These are phyloP conservation scores for Ips typographus DNA, from an alignment of 1,140 invertebrate species.

Conservation along the genomic window DNA sequence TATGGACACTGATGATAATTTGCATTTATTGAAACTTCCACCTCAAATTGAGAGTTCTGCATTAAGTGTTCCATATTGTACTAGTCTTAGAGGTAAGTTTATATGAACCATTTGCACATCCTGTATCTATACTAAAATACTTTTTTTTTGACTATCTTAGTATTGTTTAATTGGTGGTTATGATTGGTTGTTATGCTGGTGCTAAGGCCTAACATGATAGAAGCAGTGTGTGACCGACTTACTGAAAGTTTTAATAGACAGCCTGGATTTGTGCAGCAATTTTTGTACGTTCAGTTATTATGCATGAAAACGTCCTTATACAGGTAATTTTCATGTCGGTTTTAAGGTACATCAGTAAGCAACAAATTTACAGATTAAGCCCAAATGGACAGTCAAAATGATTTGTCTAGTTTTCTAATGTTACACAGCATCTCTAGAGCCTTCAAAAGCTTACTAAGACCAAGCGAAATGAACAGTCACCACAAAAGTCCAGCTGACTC, in stretches of 20 bases:
- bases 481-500: slow-evolving; percentile 86
- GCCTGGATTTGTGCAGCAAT: slow-evolving; percentile 75
- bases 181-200: slow-evolving; percentile 84
- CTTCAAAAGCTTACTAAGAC: slow-evolving; percentile 80
- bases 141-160: slow-evolving; percentile 18
- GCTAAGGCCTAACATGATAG: slow-evolving; percentile 73
- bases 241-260: slow-evolving; percentile 88
- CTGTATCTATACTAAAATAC: too few species aligned
- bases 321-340: slow-evolving; percentile 54
- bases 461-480: slow-evolving; percentile 73
- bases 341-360: too few species aligned
- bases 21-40: slow-evolving; percentile 69
- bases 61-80: slow-evolving; percentile 67
- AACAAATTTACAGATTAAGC: slow-evolving; percentile 56
- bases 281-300: slow-evolving; percentile 80
- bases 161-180: slow-evolving; percentile 83
- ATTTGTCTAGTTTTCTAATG: slow-evolving; percentile 80
- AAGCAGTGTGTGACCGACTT: slow-evolving; percentile 80
- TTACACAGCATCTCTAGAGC: slow-evolving; percentile 80
- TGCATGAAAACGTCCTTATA: slow-evolving; percentile 83
- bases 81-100: slow-evolving; percentile 66
- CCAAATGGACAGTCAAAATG: slow-evolving; percentile 67
- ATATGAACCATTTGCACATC: too few species aligned
- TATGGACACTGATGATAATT: slow-evolving; percentile 72
- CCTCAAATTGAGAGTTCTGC: slow-evolving; percentile 63